A percentile compares a stretch with the other conserved stretches of the same genome.
Evolutionary conservation across 53 echinoderm and acorn worm species (phyloP).

Genomic region (Holothuria leucospilota): DNA sequence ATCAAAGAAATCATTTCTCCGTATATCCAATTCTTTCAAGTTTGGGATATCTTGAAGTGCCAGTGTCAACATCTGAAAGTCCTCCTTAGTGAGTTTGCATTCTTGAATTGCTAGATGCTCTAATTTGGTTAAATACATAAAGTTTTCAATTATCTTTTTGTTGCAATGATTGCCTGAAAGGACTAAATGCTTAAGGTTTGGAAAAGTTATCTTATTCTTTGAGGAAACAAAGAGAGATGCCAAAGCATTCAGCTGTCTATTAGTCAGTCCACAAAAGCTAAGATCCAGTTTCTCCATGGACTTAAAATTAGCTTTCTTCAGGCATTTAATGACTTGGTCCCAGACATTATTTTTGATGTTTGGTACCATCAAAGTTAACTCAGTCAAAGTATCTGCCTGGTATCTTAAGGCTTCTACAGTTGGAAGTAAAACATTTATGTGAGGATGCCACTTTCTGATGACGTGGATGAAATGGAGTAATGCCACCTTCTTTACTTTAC

Average conservation of each 20-base stretch:
- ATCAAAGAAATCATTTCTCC: conserved; percentile 24
- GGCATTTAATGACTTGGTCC: not conserved
- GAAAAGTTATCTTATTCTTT: not conserved
- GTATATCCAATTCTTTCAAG: conserved; percentile 9
- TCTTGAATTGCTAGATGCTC: not conserved
- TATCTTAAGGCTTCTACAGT: not conserved
- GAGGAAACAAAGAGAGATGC: not conserved
- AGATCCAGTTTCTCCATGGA: conserved; percentile 10
- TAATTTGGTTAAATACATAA: not conserved
- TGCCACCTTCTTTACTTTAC: conserved; percentile 27
- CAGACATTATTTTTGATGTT: not conserved
- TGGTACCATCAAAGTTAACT: not conserved
- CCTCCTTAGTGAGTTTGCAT: not conserved
- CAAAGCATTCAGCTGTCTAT: not conserved
- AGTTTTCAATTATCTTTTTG: not conserved
- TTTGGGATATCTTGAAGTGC: not conserved
- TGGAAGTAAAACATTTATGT: conserved; percentile 4
- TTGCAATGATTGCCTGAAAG: not conserved
- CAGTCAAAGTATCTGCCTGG: not conserved
- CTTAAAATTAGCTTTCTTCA: not conserved
- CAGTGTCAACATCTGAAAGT: not conserved
- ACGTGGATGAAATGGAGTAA: not conserved
- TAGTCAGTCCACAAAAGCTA: conserved; percentile 20
- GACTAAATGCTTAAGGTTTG: conserved; percentile 7
- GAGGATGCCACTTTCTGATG: conserved; percentile 26